phyloP scores from a whole-genome alignment of 2,888 invertebrate species.

The Linnaemya tessellans region DNA sequence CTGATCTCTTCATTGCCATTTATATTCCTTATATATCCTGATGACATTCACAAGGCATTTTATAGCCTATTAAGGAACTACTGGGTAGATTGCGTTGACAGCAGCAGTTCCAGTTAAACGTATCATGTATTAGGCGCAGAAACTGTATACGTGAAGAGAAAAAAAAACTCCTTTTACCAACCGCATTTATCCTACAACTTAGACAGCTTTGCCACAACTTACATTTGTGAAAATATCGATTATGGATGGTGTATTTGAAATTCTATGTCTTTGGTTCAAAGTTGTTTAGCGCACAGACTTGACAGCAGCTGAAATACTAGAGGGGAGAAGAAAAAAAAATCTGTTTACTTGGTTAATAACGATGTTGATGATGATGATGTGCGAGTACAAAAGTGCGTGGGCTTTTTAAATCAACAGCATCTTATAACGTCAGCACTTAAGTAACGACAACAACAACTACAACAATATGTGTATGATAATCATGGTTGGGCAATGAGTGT shows the following conservation, averaged over 20 bases:
- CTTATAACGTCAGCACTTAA: conserved; percentile 44
- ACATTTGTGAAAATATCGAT: conserved; percentile 65
- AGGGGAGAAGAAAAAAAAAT: not conserved
- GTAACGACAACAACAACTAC: conserved; percentile 31
- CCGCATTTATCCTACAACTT: conserved; percentile 8
- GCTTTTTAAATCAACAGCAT: conserved; percentile 43
- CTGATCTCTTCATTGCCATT: no score
- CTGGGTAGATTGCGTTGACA: conserved; percentile 1
- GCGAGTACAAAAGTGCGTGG: conserved; percentile 38
- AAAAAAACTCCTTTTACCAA: not conserved
- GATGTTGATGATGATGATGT: not conserved
- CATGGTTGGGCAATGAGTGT: conserved; percentile 33
- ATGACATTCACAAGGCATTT: no score
- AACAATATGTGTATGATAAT: conserved; percentile 20
- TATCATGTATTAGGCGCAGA: not conserved
- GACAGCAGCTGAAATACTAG: not conserved
- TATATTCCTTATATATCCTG: no score
- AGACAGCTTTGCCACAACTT: conserved; percentile 44
- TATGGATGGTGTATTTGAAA: conserved; percentile 34
- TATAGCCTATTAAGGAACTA: not conserved
- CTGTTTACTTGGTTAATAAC: not conserved
- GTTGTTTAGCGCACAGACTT: conserved; percentile 10
- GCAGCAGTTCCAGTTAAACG: not conserved
- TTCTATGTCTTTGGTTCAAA: conserved; percentile 5
- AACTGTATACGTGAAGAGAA: not conserved